phyloP scores from a whole-genome alignment of 2,888 invertebrate genomes.

The Noctua pronuba region DNA sequence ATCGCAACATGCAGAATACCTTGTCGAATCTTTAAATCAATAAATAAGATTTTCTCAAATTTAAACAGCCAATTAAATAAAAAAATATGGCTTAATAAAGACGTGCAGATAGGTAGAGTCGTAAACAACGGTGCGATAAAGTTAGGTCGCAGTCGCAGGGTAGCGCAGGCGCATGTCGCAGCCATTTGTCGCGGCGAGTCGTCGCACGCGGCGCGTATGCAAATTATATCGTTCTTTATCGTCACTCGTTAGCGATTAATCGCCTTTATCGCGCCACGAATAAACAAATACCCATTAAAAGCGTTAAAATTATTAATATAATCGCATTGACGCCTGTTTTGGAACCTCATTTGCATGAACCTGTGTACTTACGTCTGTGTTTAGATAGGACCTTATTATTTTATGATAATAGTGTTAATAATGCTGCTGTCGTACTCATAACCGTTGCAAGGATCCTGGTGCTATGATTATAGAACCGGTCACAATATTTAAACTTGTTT shows the following conservation, averaged over 20 bases:
- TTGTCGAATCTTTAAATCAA: constrained; percentile 54
- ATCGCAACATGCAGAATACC: constrained; percentile 22
- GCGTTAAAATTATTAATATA: constrained; percentile 86
- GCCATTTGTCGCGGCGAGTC: constrained; percentile 60
- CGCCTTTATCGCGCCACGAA: constrained; percentile 80
- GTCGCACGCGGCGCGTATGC: constrained; percentile 69
- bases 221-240: constrained; percentile 77
- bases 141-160: constrained; percentile 21
- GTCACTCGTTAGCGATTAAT: constrained; percentile 83
- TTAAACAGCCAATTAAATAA: constrained; percentile 56
- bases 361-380: constrained; percentile 69
- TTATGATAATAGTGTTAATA: constrained; percentile 80
- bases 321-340: constrained; percentile 74
- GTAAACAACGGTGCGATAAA: constrained; percentile 54
- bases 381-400: constrained; percentile 81
- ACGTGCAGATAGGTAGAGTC: constrained; percentile 42
- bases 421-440: constrained; percentile 65
- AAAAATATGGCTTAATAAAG: constrained; percentile 51
- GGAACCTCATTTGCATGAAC: constrained; percentile 78
- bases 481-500: constrained; percentile 73
- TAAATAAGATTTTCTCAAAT: constrained; percentile 49
- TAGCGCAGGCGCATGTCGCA: constrained; percentile 49
- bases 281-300: constrained; percentile 86
- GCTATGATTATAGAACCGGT: constrained; percentile 71
- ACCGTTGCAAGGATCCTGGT: constrained; percentile 66